phyloP scores from a whole-genome alignment of 1,140 invertebrate genomes.

The Arctopsyche grandis region DNA sequence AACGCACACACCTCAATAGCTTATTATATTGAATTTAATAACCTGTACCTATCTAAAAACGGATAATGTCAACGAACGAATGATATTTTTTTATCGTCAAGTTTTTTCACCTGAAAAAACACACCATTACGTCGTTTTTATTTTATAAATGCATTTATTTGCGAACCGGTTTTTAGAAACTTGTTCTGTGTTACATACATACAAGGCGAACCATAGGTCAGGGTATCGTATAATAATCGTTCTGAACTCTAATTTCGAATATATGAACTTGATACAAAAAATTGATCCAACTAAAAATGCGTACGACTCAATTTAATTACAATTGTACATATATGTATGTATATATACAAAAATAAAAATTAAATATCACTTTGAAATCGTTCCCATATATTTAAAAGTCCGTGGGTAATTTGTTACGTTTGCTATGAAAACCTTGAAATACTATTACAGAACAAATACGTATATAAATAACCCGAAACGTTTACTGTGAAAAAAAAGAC shows the following conservation, averaged over 20 bases:
- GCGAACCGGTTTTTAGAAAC: constrained; percentile 35
- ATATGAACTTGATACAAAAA: constrained; percentile 29
- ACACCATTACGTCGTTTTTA: neutral
- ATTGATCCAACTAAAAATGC: neutral
- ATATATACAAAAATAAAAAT: neutral
- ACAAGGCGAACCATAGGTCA: constrained; percentile 41
- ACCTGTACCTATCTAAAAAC: too few relatives aligned
- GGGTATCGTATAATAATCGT: constrained; percentile 43
- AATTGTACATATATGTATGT: neutral
- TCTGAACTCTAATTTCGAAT: constrained; percentile 36
- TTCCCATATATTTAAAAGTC: too few relatives aligned
- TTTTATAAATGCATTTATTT: neutral
- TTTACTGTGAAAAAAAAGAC: too few relatives aligned
- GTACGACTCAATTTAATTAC: neutral
- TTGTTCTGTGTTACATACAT: constrained; percentile 30
- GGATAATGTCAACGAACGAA: too few relatives aligned
- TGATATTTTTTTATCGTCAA: too few relatives aligned
- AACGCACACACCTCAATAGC: too few relatives aligned
- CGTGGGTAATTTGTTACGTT: too few relatives aligned
- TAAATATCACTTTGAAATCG: too few relatives aligned
- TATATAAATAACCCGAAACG: too few relatives aligned
- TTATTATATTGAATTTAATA: too few relatives aligned
- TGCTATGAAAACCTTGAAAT: too few relatives aligned
- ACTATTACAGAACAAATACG: too few relatives aligned
- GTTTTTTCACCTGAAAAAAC: neutral